These are phyloP conservation scores for Pycnonotus jocosus DNA, from an alignment of 2,113 vertebrate genomes.

Conservation along the genomic window DNA sequence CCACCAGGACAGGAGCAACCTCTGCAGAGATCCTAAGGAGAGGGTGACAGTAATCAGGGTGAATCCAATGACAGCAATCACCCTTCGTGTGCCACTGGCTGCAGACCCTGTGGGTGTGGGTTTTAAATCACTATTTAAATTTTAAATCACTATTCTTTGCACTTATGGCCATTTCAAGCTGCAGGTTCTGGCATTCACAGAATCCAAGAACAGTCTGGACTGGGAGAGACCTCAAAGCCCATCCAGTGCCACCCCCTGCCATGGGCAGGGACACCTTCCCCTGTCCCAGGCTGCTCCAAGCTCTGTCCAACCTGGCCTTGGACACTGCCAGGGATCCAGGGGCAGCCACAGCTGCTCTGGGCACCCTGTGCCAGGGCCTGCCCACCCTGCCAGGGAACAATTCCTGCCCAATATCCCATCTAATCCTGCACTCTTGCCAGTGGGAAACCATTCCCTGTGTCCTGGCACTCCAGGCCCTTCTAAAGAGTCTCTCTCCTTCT, in stretches of 20 bases:
- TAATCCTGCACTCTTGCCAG: fast-evolving
- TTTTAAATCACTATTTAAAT: not conserved
- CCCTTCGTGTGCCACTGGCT: not conserved
- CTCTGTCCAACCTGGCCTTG: not conserved
- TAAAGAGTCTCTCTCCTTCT: not conserved
- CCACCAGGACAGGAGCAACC: not conserved
- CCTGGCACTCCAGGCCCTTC: fast-evolving
- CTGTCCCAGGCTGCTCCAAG: not conserved
- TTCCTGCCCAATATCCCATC: not conserved
- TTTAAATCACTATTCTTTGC: not conserved
- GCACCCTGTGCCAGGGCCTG: not conserved
- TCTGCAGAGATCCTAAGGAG: not conserved
- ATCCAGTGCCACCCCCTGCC: not conserved
- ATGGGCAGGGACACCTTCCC: not conserved
- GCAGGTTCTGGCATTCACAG: not conserved
- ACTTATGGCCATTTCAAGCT: not conserved
- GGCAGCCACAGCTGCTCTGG: not conserved
- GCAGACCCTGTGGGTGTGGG: not conserved
- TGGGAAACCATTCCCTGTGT: not conserved
- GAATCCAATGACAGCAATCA: not conserved
- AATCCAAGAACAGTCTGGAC: not conserved
- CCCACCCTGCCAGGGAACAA: not conserved
- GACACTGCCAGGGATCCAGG: not conserved
- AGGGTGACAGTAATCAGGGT: not conserved
- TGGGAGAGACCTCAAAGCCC: not conserved